Evolutionary conservation across 2,888 invertebrate species (phyloP).

Genomic region (Agrotis clavis): DNA sequence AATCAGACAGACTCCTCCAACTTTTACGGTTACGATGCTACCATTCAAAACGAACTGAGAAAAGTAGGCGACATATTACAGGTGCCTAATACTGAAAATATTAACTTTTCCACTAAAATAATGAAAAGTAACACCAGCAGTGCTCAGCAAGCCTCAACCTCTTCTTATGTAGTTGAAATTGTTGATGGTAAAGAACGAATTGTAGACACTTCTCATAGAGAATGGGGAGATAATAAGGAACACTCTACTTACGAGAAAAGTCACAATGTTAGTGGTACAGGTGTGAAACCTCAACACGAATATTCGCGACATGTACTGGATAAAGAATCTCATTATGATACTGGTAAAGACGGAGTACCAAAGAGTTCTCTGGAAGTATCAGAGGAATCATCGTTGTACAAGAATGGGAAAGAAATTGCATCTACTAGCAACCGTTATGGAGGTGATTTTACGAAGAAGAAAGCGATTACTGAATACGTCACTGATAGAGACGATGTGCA

Average conservation of each 20-base stretch:
- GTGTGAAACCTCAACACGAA: conserved; percentile 90
- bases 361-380: conserved; percentile 83
- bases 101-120: conserved; percentile 87
- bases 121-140: conserved; percentile 91
- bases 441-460: conserved; percentile 86
- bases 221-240: conserved; percentile 90
- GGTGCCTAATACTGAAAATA: conserved; percentile 80
- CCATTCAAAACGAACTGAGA: conserved; percentile 84
- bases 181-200: conserved; percentile 92
- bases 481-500: conserved; percentile 75
- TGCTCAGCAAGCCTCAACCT: conserved; percentile 91
- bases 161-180: conserved; percentile 92
- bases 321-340: conserved; percentile 91
- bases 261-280: conserved; percentile 90
- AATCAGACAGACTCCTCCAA: conserved; percentile 87
- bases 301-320: conserved; percentile 90
- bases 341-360: conserved; percentile 90
- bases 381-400: conserved; percentile 85
- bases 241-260: conserved; percentile 90
- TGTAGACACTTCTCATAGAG: conserved; percentile 91
- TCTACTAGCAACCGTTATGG: conserved; percentile 85
- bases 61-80: conserved; percentile 87
- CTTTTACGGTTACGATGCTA: conserved; percentile 87
- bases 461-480: conserved; percentile 82
- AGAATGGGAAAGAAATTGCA: conserved; percentile 87